A percentile compares a stretch with the other conserved stretches of the same genome.
Evolutionary conservation across 2,797 vertebrate genomes (phyloP).

Genomic region (Naso thynnoides): DNA sequence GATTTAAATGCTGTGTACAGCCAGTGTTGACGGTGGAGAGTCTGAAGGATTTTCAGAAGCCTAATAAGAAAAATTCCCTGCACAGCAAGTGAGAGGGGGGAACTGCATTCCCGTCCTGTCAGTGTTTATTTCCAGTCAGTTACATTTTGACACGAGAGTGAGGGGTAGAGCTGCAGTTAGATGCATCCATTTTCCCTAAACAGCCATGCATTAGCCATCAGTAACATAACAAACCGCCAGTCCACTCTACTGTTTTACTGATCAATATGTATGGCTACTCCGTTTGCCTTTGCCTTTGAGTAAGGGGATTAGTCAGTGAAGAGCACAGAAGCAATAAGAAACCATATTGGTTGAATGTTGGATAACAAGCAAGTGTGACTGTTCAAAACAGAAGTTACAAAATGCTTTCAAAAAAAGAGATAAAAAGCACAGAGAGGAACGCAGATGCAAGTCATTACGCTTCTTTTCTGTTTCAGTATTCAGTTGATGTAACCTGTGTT

Average conservation of each 20-base stretch:
- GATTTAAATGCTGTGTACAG: slow-evolving; percentile 40
- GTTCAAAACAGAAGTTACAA: too few species aligned
- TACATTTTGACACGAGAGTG: slow-evolving; percentile 62
- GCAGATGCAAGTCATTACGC: slow-evolving; percentile 1
- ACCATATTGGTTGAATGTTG: not conserved
- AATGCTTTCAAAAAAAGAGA: not conserved
- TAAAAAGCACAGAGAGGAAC: not conserved
- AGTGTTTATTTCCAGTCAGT: slow-evolving; percentile 69
- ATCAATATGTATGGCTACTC: slow-evolving; percentile 62
- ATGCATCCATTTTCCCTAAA: slow-evolving; percentile 63
- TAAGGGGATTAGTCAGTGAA: slow-evolving; percentile 24
- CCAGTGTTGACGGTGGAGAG: slow-evolving; percentile 16
- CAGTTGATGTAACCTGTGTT: slow-evolving; percentile 20
- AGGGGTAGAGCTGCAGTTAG: slow-evolving; percentile 40
- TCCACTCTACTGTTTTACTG: slow-evolving; percentile 45
- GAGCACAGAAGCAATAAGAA: slow-evolving; percentile 3
- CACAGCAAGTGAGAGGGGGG: slow-evolving; percentile 24
- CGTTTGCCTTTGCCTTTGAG: slow-evolving; percentile 12
- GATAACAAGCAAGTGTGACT: not conserved
- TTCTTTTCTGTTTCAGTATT: slow-evolving; percentile 23
- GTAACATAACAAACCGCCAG: slow-evolving; percentile 42
- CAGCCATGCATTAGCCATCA: slow-evolving; percentile 71
- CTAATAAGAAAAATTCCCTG: slow-evolving; percentile 58
- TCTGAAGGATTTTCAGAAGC: slow-evolving; percentile 55
- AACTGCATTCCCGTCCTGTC: slow-evolving; percentile 56